Evolutionary conservation across 2,888 invertebrate species (phyloP).

Genomic region (Drosophila infuscata): DNA sequence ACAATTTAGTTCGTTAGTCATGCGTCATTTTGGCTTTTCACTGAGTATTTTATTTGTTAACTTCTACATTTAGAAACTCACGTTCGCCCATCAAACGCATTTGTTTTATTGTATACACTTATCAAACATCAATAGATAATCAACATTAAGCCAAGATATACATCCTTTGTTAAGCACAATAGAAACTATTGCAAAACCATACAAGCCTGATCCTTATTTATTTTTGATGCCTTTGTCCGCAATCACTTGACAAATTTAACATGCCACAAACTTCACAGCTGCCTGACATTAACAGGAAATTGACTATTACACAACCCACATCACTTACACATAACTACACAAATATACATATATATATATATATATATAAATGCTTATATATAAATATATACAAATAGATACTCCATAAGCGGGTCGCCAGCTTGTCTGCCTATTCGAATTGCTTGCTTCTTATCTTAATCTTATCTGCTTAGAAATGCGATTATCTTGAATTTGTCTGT

Average conservation of each 20-base stretch:
- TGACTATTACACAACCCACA: constrained; percentile 56
- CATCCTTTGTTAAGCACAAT: constrained; percentile 14
- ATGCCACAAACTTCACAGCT: constrained; percentile 52
- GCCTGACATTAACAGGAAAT: constrained; percentile 61
- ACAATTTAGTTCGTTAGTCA: constrained; percentile 24
- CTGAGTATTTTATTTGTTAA: neutral
- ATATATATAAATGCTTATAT: constrained; percentile 14
- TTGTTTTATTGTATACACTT: constrained; percentile 21
- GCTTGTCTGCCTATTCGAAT: constrained; percentile 26
- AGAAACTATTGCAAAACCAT: constrained; percentile 20
- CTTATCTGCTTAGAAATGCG: constrained; percentile 6
- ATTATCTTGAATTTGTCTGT: constrained; percentile 32
- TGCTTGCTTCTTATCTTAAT: constrained; percentile 26
- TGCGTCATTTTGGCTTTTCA: constrained; percentile 9
- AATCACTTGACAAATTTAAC: constrained; percentile 67
- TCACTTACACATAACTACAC: constrained; percentile 20
- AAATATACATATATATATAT: neutral
- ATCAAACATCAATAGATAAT: constrained; percentile 3
- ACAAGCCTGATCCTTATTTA: constrained; percentile 7
- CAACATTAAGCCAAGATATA: constrained; percentile 11
- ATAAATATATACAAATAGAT: neutral
- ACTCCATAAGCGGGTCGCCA: constrained; percentile 12
- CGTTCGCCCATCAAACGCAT: constrained; percentile 21
- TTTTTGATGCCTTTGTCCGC: neutral
- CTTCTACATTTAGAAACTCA: constrained; percentile 6